Base-by-base conservation (phyloP, 1,140 invertebrate genomes). In the Stegodyphus mimosarum region DNA sequence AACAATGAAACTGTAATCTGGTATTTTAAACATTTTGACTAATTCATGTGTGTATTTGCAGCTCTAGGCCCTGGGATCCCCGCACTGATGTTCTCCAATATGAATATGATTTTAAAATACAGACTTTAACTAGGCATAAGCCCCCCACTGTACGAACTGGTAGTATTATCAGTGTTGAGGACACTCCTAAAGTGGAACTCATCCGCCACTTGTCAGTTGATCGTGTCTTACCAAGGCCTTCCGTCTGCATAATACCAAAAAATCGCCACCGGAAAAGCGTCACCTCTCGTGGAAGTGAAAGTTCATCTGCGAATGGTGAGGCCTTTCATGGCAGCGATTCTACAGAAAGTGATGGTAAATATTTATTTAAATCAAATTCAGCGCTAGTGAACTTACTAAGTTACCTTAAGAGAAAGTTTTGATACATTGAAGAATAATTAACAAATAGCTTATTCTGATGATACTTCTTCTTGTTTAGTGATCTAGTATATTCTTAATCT, bases 21-120 rank as follows among this genome's bases (percentile, higher is more conserved):
- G 33, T 33, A 3, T 33, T 33, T 33, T 33, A 33, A 33, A 33
- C 33, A 33, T 33, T 33, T 33, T 33, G 33, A 33, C 33, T 33
- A 33, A 33, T 33, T 3, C 33, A 33, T 33, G 33, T 3, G 3
- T 33, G 33, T 60, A 15, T 15, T 63, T 86, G 10, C 67, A 92
- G 91, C 86, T 89, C 89, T 60, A 91, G 95, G 69, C 95, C 95
- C 0, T 96, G 95, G 95, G 95, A 96, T 91, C 93, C 93, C 2
- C 91, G 94, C 81, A 96, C 96, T 88, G 95, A 96, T 91, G 90
- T 96, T 6, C 92, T 94, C 64, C 95, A 96, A 90, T 97, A 94
- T 88, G 95, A 97, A 89, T 90, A 92, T 80, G 92, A 94, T 85
- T 95, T 93, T 88, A 91, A 93, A 76, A 93, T 95, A 17, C 91